phyloP scores from a whole-genome alignment of 2,888 invertebrate genomes.

The Sylvicola fuscatus region DNA sequence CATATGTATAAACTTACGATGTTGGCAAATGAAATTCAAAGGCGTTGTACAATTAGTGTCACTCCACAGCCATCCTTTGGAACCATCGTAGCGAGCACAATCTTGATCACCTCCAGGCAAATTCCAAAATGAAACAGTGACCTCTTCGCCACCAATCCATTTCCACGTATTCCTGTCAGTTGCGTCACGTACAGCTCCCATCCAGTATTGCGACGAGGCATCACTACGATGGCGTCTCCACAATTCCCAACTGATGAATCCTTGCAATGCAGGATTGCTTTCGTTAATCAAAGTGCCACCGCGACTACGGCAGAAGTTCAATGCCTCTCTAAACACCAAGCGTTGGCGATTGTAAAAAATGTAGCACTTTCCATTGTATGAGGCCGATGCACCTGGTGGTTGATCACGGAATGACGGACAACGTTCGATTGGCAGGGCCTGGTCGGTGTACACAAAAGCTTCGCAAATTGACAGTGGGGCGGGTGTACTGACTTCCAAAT shows the following conservation, averaged over 20 bases:
- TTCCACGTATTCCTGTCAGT: constrained; percentile 63
- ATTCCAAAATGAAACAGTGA: constrained; percentile 84
- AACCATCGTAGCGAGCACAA: constrained; percentile 79
- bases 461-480: constrained; percentile 78
- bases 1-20: constrained; percentile 77
- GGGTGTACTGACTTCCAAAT: constrained; percentile 52
- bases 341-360: constrained; percentile 83
- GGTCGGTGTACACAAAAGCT: constrained; percentile 85
- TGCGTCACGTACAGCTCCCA: constrained; percentile 76
- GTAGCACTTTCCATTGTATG: constrained; percentile 89
- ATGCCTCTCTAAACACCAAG: constrained; percentile 54
- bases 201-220: constrained; percentile 84
- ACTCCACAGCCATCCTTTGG: constrained; percentile 88
- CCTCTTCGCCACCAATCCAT: constrained; percentile 75
- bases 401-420: constrained; percentile 86
- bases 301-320: constrained; percentile 57
- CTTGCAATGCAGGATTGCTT: constrained; percentile 82
- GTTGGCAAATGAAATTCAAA: constrained; percentile 82
- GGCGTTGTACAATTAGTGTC: constrained; percentile 71
- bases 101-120: constrained; percentile 63
- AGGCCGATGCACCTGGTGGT: constrained; percentile 79
- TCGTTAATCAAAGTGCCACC: constrained; percentile 78
- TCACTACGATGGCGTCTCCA: constrained; percentile 84
- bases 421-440: constrained; percentile 73
- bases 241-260: constrained; percentile 86